phyloP scores from a whole-genome alignment of 2,888 invertebrate genomes.

The Troglohyphantes excavatus region DNA sequence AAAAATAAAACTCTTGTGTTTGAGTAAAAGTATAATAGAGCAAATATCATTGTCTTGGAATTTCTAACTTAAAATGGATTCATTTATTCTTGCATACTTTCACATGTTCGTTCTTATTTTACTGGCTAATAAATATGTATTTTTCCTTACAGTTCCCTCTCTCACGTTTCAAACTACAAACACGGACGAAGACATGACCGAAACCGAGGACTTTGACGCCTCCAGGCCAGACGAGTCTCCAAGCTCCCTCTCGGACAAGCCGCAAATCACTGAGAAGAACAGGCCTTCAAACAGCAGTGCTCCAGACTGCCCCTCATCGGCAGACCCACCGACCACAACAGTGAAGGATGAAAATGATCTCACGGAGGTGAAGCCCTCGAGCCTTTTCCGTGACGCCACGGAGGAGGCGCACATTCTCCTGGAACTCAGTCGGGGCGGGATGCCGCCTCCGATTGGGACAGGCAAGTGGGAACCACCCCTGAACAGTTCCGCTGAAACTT shows the following conservation, averaged over 20 bases:
- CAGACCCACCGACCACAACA: not conserved
- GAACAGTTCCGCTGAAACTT: not conserved
- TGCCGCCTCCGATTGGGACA: not conserved
- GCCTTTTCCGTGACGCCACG: not conserved
- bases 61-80: not conserved
- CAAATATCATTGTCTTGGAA: too few relatives aligned
- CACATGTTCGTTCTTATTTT: not conserved
- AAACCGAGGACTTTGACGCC: not conserved
- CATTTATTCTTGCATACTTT: too few relatives aligned
- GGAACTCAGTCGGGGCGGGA: constrained; percentile 5
- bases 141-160: constrained; percentile 46
- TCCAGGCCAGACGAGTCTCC: too few relatives aligned
- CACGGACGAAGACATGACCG: not conserved
- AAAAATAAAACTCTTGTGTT: too few relatives aligned
- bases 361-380: not conserved
- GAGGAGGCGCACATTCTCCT: constrained; percentile 31
- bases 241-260: too few relatives aligned
- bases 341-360: not conserved
- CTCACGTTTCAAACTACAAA: constrained; percentile 33
- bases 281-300: not conserved
- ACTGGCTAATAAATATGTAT: too few relatives aligned
- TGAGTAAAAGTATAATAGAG: too few relatives aligned
- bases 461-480: not conserved
- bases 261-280: too few relatives aligned
- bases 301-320: not conserved